Conservation (phyloP, 2,888 invertebrate species). For the Andrena camellia region DNA sequence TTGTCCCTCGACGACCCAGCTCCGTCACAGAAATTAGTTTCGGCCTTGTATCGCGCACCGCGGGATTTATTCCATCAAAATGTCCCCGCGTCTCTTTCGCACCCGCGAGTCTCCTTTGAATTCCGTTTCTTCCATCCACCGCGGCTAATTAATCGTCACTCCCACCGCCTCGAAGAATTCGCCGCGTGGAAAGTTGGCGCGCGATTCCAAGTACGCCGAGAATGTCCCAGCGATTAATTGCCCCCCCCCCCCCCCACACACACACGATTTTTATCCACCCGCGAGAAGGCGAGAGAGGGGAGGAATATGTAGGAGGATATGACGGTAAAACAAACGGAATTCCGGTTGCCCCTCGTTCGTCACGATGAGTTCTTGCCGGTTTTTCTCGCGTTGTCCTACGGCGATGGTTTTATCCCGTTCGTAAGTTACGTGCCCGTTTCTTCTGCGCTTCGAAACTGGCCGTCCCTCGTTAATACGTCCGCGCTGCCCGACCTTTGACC, state of each 20-base stretch:
- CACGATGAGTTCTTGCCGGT: conserved; percentile 26
- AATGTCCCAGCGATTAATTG: conserved; percentile 25
- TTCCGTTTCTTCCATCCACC: conserved; percentile 15
- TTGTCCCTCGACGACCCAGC: conserved; percentile 26
- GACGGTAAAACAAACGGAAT: conserved; percentile 53
- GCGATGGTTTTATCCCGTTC: conserved; percentile 43
- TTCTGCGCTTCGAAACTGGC: conserved; percentile 39
- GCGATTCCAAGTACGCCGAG: background rate
- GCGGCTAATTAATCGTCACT: conserved; percentile 18
- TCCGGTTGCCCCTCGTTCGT: conserved; percentile 43
- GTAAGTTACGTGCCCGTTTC: conserved; percentile 53
- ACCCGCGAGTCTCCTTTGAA: background rate
- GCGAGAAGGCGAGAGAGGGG: background rate
- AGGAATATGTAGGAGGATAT: conserved; percentile 4
- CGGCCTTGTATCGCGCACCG: conserved; percentile 47
- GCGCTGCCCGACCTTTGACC: conserved; percentile 2
- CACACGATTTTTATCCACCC: background rate
- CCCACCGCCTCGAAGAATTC: conserved; percentile 1
- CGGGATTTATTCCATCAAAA: conserved; percentile 26
- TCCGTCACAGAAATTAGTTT: conserved; percentile 56
- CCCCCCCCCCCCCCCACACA: no score
- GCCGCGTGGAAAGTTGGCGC: background rate
- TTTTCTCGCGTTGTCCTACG: conserved; percentile 23
- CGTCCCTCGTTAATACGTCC: conserved; percentile 49
- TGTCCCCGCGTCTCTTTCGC: background rate